Evolutionary conservation across 2,797 vertebrate genomes (phyloP).

Genomic region (Heteromormyrus szaboi): DNA sequence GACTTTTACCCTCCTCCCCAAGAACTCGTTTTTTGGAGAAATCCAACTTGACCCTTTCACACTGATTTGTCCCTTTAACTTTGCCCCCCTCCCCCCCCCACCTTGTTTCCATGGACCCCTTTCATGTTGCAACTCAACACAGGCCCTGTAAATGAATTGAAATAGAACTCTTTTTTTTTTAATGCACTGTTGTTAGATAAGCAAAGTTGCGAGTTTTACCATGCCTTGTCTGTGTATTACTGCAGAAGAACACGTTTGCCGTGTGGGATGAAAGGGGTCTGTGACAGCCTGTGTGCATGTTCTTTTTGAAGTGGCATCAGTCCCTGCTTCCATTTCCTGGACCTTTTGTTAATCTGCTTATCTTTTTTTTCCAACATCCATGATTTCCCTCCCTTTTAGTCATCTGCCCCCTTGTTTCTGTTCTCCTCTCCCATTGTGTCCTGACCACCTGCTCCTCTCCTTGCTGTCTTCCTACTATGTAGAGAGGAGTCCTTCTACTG

Average conservation of each 20-base stretch:
- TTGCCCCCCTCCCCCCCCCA: not conserved
- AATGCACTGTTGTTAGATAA: not conserved
- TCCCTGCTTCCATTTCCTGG: not conserved
- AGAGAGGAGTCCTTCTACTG: constrained; percentile 88
- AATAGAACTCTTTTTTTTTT: not conserved
- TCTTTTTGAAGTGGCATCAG: not conserved
- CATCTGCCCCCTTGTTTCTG: not conserved
- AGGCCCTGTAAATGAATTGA: not conserved
- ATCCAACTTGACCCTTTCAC: not conserved
- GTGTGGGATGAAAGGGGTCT: not conserved
- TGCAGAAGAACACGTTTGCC: not conserved
- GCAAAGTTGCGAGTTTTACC: not conserved
- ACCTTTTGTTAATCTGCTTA: constrained; percentile 8
- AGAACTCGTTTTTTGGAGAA: constrained; percentile 30
- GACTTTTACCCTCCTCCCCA: constrained; percentile 37
- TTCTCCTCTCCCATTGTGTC: not conserved
- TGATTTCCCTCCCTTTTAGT: constrained; percentile 2
- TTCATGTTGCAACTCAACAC: not conserved
- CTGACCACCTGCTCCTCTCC: constrained; percentile 28
- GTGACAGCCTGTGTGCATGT: not conserved
- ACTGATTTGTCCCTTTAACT: constrained; percentile 24
- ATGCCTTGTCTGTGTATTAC: not conserved
- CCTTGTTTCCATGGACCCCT: not conserved
- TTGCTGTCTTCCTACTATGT: constrained; percentile 50
- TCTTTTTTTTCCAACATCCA: constrained; percentile 2